Evolutionary conservation across 1,140 invertebrate species (phyloP), one percentile per base, ranked within the genome.

Genomic region (Leptonema lineaticorne): DNA sequence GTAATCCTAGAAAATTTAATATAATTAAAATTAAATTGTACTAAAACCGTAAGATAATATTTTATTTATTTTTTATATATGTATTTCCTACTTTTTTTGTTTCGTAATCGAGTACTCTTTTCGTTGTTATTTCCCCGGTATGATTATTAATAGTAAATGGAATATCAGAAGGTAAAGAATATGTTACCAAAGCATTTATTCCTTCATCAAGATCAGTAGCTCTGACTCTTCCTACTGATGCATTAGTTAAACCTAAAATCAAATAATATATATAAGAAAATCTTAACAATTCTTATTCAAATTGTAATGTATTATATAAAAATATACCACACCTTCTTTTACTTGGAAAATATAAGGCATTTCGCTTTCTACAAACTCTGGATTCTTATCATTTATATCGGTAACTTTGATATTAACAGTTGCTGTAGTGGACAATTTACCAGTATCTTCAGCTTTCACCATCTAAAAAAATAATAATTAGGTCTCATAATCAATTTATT

Each of bases 331-430:
- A 59, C 93, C 93, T 85, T 96, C 94, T 75, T 91, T 89, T 0
- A 95, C 90, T 8, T 86, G 79, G 77, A 95, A 95, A 20, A 87
- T 82, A 74, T 95, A 95, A 0, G 91, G 91, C 41, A 87, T 73
- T 2, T 78, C 79, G 9, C 81, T 81, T 26, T 87, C 87, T 5
- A 90, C 85, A 75, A 95, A 95, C 72, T 90, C 89, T 0, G 90
- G 91, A 80, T 91, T 94, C 70, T 94, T 93, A 74, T 96, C 93
- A 74, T 96, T 95, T 33, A 94, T 93, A 75, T 95, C 94, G 0
- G 91, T 92, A 0, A 96, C 90, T 75, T 89, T 90, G 18, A 96
- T 92, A 74, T 94, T 93, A 0, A 95, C 89, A 0, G 89, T 93
- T 0, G 91, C 89, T 0, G 90, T 92, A 69, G 88, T 92, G 0